Evolutionary conservation across 1,140 invertebrate genomes (phyloP), one percentile per base, ranked within the genome.

Genomic region (Cyclargus thomasi): DNA sequence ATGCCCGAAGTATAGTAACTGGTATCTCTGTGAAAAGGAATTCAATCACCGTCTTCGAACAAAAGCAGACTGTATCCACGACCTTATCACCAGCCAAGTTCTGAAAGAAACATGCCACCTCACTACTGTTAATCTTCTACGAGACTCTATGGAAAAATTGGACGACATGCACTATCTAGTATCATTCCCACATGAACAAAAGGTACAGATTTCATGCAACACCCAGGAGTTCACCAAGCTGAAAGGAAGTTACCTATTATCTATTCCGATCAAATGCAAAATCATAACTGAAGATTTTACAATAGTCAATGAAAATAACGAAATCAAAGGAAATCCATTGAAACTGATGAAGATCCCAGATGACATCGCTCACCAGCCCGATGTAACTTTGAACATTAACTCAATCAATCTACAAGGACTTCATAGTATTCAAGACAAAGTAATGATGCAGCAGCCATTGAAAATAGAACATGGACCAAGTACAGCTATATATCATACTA

Each of bases 141-240:
- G 62, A 64, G 65, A 75, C 70, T 69, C 77, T 5, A 57, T 77
- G 63, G 73, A 76, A 29, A 67, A 75, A 70, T 62, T 79, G 0
- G 74, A 81, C 22, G 73, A 77, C 8, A 57, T 64, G 53, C 73
- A 76, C 23, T 79, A 76, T 64, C 23, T 73, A 1, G 1, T 78
- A 0, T 72, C 67, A 0, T 75, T 78, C 21, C 79, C 75, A 53
- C 39, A 35, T 11, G 36, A 68, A 22, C 67, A 68, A 10, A 74
- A 67, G 69, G 69, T 53, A 16, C 67, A 78, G 53, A 59, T 74
- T 6, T 21, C 20, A 22, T 78, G 73, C 62, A 63, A 53, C 17
- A 63, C 64, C 62, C 55, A 71, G 21, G 72, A 74, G 16, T 70
- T 72, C 53, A 72, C 18, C 21, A 29, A 29, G 2, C 22, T 78